Percentiles rank a stretch among this genome's conserved stretches.
phyloP scores from a whole-genome alignment of 2,888 invertebrate species.

The Temnothorax ravouxi region DNA sequence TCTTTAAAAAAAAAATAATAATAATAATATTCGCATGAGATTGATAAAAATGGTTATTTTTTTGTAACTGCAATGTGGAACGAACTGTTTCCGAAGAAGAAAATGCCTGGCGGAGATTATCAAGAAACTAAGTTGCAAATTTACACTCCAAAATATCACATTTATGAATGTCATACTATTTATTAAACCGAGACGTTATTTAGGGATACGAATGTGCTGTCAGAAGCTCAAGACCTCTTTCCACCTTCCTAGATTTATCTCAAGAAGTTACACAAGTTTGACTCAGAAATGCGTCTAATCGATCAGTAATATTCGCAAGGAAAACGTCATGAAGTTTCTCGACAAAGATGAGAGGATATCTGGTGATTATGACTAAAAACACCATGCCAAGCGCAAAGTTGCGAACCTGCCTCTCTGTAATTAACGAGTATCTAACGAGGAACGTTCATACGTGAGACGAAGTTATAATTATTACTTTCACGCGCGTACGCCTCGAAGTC shows the following conservation, averaged over 20 bases:
- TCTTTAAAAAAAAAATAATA: background rate
- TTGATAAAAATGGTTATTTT: conserved; percentile 2
- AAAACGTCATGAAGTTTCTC: conserved; percentile 40
- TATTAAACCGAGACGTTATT: conserved; percentile 32
- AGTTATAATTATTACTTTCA: conserved; percentile 56
- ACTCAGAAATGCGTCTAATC: conserved; percentile 46
- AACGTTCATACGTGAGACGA: conserved; percentile 31
- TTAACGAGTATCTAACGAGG: conserved; percentile 54
- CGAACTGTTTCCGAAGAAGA: background rate
- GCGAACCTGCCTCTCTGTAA: conserved; percentile 42
- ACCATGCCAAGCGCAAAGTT: conserved; percentile 26
- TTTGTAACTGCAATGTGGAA: background rate
- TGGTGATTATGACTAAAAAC: conserved; percentile 49
- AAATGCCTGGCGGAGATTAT: background rate
- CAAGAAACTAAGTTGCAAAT: background rate
- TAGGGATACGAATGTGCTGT: background rate
- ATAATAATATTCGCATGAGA: background rate
- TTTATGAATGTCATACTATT: background rate
- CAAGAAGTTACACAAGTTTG: conserved; percentile 37
- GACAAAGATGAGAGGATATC: conserved; percentile 50
- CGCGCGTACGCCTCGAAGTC: conserved; percentile 5
- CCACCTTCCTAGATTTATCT: conserved; percentile 31
- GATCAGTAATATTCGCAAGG: conserved; percentile 49
- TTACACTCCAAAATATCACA: background rate
- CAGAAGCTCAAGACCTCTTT: conserved; percentile 20